Percentiles rank a stretch among this genome's conserved stretches.
phyloP scores from a whole-genome alignment of 2,888 invertebrate species.

The Mimachlamys varia region DNA sequence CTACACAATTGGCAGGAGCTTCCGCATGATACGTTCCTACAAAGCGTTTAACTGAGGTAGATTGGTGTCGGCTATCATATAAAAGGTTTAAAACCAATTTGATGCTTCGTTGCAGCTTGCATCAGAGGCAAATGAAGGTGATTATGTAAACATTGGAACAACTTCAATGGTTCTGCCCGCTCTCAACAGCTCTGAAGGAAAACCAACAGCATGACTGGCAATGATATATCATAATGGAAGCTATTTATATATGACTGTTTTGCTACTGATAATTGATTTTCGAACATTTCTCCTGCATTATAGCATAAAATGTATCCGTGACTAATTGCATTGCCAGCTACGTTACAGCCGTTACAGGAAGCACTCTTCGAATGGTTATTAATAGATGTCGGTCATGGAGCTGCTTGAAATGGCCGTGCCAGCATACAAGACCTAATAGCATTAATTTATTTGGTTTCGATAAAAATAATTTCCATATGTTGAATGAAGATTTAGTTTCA shows the following conservation, averaged over 20 bases:
- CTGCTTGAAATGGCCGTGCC: neutral
- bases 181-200: neutral
- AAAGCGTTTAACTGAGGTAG: neutral
- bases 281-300: neutral
- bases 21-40: neutral
- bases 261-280: conserved; percentile 8
- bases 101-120: neutral
- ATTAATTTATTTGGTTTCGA: too few species aligned
- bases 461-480: too few species aligned
- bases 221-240: neutral
- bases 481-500: too few species aligned
- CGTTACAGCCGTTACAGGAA: neutral
- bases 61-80: conserved; percentile 13
- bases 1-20: neutral
- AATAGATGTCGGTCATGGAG: neutral
- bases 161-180: neutral
- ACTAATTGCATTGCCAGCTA: neutral
- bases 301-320: neutral
- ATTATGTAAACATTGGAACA: neutral
- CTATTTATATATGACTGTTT: neutral
- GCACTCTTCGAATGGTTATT: neutral
- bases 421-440: neutral
- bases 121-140: neutral
- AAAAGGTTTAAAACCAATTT: conserved; percentile 3
- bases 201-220: neutral